phyloP scores from a whole-genome alignment of 2,113 vertebrate genomes.

The Diphyllodes magnificus region DNA sequence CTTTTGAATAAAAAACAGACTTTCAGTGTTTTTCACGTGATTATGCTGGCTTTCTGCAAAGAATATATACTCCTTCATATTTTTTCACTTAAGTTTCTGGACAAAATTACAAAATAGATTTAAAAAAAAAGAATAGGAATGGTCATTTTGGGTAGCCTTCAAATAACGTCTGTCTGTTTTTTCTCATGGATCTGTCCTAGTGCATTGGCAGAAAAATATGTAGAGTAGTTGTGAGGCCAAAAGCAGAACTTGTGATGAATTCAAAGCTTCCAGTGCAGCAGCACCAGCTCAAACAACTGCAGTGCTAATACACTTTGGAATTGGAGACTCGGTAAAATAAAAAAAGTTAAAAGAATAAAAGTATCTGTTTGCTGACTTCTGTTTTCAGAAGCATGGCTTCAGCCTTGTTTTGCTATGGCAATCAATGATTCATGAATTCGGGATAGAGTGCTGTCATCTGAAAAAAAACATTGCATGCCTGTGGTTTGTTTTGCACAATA shows the following conservation, averaged over 20 bases:
- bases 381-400: slow-evolving; percentile 33
- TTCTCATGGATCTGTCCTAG: background rate
- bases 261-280: background rate
- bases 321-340: background rate
- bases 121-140: background rate
- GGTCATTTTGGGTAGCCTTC: background rate
- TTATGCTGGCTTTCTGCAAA: background rate
- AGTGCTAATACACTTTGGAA: slow-evolving; percentile 1
- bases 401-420: slow-evolving; percentile 46
- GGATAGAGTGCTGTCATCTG: background rate
- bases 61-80: background rate
- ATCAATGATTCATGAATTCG: slow-evolving; percentile 58
- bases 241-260: background rate
- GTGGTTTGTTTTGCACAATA: slow-evolving; percentile 60
- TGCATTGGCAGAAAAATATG: background rate
- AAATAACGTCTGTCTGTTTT: background rate
- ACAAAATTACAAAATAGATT: background rate
- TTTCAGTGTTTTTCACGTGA: background rate
- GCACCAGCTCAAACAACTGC: slow-evolving; percentile 7
- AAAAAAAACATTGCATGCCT: slow-evolving; percentile 41
- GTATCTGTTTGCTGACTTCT: slow-evolving; percentile 27
- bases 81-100: background rate
- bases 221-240: background rate
- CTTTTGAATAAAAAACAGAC: slow-evolving; percentile 11
- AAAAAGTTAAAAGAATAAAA: background rate